Conservation (phyloP, 2,113 vertebrate genomes). For the Acanthisitta chloris region DNA sequence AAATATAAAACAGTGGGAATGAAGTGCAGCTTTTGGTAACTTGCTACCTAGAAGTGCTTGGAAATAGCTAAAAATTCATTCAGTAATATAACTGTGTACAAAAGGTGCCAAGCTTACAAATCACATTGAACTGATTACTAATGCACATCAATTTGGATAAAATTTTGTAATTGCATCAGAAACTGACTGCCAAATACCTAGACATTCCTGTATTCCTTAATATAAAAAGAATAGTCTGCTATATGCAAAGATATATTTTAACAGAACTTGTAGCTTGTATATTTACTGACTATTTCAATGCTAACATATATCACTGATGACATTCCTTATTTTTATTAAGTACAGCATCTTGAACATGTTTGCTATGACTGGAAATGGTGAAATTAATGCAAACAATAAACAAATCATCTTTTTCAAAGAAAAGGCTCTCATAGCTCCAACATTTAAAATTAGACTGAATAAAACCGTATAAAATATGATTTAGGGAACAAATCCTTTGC, state of each 20-base stretch:
- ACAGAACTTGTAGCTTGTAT: not conserved
- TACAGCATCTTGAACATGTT: not conserved
- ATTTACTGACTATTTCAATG: not conserved
- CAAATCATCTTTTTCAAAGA: not conserved
- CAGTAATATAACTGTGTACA: not conserved
- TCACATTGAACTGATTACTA: not conserved
- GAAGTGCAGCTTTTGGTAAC: not conserved
- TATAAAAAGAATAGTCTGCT: not conserved
- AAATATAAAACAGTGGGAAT: not conserved
- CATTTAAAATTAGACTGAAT: not conserved
- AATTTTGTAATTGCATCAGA: not conserved
- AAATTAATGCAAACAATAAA: conserved; percentile 38
- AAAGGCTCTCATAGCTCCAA: not conserved
- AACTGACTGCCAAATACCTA: not conserved
- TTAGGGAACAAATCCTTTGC: not conserved
- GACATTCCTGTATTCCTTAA: not conserved
- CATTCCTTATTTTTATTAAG: conserved; percentile 8
- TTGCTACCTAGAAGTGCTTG: not conserved
- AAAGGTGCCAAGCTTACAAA: not conserved
- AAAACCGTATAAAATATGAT: not conserved
- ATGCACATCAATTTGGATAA: not conserved
- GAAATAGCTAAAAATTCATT: not conserved
- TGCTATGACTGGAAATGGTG: not conserved
- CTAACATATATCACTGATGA: not conserved
- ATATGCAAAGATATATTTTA: not conserved